Evolutionary conservation across 2,113 vertebrate genomes (phyloP), one percentile per base, ranked within the genome.

Genomic region (Globicephala melas): DNA sequence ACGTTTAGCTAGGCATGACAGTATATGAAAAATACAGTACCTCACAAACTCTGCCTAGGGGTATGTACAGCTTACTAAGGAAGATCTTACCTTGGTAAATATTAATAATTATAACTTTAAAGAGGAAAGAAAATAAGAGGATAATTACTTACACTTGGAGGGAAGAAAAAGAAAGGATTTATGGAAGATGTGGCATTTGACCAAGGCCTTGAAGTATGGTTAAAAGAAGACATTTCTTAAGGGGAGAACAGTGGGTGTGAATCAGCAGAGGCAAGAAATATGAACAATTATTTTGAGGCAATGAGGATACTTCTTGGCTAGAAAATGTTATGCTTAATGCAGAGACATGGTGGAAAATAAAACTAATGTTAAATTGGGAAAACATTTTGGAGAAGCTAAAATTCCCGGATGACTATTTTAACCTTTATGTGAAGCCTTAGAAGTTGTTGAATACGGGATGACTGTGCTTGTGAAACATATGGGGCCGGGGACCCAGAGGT

Each of bases 391-490:
- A 15, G 28, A 77, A 73, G 55, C 3, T n/a, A 28, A 67, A 65
- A 67, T 62, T 38, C 20, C 28, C 26, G 1, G 13, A 21, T 55
- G 68, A 21, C 4, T 41, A 13, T 74, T 74, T 76, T 83, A 50
- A 44, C 44, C 6, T 36, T 23, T 47, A n/a, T 11, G 20, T 31
- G 38, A 79, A 87, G 41, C 33, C 14, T 15, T 1, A 50, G 23
- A 20, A 38, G 14, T 36, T 21, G 31, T 23, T 53, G 5, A 44
- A 8, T 36, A 9, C 17, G 28, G 23, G 5, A 9, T 10, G 18
- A 18, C 28, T 23, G 2, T 38, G 55, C 8, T 28, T 60, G 17
- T 38, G 0, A 10, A 53, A 33, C 9, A 1, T 2, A 0, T 5
- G 14, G 6, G 6, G 8, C 14, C 8, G 7, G 17, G 50, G 2